phyloP scores from a whole-genome alignment of 2,797 vertebrate genomes.

The Anguilla anguilla region DNA sequence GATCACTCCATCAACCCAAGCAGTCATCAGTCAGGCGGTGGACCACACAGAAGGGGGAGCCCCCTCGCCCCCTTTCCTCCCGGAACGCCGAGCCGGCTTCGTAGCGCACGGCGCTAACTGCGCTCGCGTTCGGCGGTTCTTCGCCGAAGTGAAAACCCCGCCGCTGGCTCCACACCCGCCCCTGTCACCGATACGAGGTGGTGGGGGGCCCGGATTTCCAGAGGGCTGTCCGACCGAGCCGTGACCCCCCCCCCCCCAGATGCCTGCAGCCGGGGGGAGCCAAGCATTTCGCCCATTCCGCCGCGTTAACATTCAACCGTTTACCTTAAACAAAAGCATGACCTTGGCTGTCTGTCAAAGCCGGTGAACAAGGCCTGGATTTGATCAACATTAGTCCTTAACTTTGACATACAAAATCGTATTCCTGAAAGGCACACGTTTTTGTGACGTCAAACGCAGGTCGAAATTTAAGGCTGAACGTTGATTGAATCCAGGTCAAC shows the following conservation, averaged over 20 bases:
- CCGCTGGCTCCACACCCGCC: background rate
- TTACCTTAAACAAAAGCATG: background rate
- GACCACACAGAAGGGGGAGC: constrained; percentile 68
- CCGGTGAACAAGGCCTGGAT: constrained; percentile 7
- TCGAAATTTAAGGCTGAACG: background rate
- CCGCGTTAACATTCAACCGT: background rate
- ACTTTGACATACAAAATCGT: background rate
- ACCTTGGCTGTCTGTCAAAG: background rate
- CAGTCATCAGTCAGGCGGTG: constrained; percentile 75
- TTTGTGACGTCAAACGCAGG: background rate
- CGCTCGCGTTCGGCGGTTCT: constrained; percentile 69
- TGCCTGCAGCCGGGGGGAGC: background rate
- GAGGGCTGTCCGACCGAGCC: background rate
- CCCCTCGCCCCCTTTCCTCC: constrained; percentile 59
- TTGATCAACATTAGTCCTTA: background rate
- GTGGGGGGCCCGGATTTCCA: background rate
- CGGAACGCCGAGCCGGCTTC: constrained; percentile 68
- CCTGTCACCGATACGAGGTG: background rate
- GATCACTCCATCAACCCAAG: constrained; percentile 74
- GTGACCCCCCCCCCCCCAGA: background rate
- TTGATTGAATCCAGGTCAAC: background rate
- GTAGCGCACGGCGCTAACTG: constrained; percentile 76
- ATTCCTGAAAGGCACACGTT: background rate
- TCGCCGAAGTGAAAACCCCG: constrained; percentile 64
- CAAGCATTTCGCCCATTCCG: background rate